Evolutionary conservation across 2,888 invertebrate species (phyloP).

Genomic region (Chymomyza caudatula): DNA sequence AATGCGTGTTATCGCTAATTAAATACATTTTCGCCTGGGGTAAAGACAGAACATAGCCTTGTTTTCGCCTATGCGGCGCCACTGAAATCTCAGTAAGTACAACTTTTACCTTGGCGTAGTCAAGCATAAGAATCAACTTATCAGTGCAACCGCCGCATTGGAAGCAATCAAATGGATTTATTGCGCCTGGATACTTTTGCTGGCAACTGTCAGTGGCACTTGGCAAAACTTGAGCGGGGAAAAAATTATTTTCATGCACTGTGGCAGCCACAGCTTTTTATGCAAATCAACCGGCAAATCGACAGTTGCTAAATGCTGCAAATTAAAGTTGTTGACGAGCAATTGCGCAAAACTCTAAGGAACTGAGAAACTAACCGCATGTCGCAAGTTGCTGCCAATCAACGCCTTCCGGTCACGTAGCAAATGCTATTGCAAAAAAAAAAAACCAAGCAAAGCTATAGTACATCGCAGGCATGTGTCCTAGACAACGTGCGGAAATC

Average conservation of each 20-base stretch:
- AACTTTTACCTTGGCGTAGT: background rate
- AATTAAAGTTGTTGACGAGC: background rate
- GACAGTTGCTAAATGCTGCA: background rate
- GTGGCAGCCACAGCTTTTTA: background rate
- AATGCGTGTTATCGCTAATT: constrained; percentile 58
- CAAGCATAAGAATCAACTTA: background rate
- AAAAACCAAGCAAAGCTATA: background rate
- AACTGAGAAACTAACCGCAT: background rate
- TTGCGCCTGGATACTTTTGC: background rate
- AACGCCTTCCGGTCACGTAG: background rate
- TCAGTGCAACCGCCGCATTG: background rate
- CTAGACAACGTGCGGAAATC: background rate
- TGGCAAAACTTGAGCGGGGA: background rate
- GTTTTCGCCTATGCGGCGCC: background rate
- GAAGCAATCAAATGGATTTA: background rate
- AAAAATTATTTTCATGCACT: no score
- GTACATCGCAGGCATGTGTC: background rate
- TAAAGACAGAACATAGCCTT: constrained; percentile 46
- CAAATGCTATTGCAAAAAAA: background rate
- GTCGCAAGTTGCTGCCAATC: background rate
- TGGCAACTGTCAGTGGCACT: background rate
- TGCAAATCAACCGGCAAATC: constrained; percentile 1
- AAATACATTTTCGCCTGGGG: constrained; percentile 53
- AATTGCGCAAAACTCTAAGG: background rate
- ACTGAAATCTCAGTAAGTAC: background rate